Base-by-base conservation (phyloP, 2,888 invertebrate genomes). In the Tridacna gigas region DNA sequence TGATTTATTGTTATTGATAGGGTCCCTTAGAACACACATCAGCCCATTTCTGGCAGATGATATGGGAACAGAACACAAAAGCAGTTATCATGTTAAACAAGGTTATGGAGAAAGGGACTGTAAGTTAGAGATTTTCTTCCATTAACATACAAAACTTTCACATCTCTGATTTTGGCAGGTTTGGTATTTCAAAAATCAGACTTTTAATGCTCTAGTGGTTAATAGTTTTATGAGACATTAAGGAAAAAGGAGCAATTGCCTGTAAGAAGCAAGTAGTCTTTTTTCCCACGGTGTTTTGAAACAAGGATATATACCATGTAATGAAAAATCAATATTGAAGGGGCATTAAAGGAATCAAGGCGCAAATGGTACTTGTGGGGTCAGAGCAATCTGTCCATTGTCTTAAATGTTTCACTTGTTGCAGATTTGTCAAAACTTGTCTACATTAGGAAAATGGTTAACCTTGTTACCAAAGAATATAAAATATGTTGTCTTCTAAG, bases 11-110 rank as follows among this genome's bases (percentile, higher is more conserved):
- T 4, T 37, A 37, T 65, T 86, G 88, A 60, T 98, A 99, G 96
- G 99, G 99, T 78, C 99, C 99, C 12, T 96, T 99, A 84, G 96
- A 96, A 83, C 96, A 96, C 93, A 99, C 99, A 28, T 96, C 97
- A 74, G 97, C 97, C 81, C 99, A 99, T 94, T 99, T 99, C 95
- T 99, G 99, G 99, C 95, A 98, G 80, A 99, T 99, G 99, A 97
- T 98, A 26, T 99, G 99, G 99, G 98, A 99, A 95, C 98, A 99
- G 95, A 96, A 97, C 89, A 97, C 97, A 89, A 97, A 96, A 95
- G 98, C 97, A 56, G 97, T 99, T 91, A 96, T 99, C 77, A 99
- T 99, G 99, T 96, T 99, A 89, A 99, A 99, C 95, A 98, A 97
- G 95, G 96, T 98, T 73, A 97, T 98, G 85, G 99, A 99, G 95